Evolutionary conservation across 2,888 invertebrate genomes (phyloP).

Genomic region (Acanthacorydalis orientalis): DNA sequence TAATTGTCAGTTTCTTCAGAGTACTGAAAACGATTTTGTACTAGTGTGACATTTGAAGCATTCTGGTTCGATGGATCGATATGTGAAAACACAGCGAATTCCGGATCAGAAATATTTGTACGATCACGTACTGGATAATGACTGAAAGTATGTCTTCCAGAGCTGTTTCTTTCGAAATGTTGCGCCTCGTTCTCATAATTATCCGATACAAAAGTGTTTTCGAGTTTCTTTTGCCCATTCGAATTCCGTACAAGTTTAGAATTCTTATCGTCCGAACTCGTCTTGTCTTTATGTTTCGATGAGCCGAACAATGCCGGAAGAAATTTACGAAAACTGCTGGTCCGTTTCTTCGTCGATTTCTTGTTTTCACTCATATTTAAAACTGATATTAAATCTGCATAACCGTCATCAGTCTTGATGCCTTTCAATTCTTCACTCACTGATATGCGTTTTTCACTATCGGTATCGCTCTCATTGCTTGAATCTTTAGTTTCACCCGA

Average conservation of each 20-base stretch:
- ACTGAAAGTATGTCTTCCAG: background rate
- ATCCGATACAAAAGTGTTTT: slow-evolving; percentile 17
- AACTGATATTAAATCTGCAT: slow-evolving; percentile 19
- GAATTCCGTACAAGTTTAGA: slow-evolving; percentile 9
- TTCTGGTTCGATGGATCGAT: no score
- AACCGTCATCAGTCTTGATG: slow-evolving; percentile 16
- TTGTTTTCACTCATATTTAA: slow-evolving; percentile 19
- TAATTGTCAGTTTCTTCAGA: background rate
- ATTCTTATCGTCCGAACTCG: slow-evolving; percentile 16
- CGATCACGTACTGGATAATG: background rate
- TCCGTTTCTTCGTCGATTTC: slow-evolving; percentile 18
- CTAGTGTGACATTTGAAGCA: background rate
- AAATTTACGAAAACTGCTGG: slow-evolving; percentile 20
- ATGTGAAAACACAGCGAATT: background rate
- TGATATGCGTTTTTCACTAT: background rate
- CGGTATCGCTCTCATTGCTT: no score
- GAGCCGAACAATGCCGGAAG: slow-evolving; percentile 13
- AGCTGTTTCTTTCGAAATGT: slow-evolving; percentile 1
- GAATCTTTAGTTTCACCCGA: background rate
- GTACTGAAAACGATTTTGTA: background rate
- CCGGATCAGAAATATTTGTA: background rate
- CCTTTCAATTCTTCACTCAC: background rate
- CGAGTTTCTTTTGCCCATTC: slow-evolving; percentile 13
- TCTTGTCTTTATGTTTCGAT: slow-evolving; percentile 24
- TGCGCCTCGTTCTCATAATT: slow-evolving; percentile 22